These are phyloP conservation scores for Nibea albiflora DNA, from an alignment of 2,113 vertebrate genomes.

Conservation along the genomic window DNA sequence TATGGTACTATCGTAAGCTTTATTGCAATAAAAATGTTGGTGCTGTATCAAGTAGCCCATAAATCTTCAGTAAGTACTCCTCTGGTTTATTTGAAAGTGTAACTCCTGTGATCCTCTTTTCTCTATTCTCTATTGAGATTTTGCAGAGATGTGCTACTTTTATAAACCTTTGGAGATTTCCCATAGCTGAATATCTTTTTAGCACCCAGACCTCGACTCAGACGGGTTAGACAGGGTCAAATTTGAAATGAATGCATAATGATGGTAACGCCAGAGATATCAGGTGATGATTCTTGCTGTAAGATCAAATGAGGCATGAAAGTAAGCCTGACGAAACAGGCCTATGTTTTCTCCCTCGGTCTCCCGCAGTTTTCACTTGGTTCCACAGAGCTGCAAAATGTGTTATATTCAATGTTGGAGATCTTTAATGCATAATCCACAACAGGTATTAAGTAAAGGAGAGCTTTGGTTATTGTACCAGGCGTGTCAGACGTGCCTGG, in stretches of 20 bases:
- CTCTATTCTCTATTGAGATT: neutral
- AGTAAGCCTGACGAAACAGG: neutral
- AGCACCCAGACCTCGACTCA: neutral
- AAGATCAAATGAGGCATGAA: slow-evolving; percentile 12
- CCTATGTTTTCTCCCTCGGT: neutral
- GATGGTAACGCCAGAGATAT: neutral
- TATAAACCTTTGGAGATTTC: neutral
- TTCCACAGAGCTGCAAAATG: slow-evolving; percentile 9
- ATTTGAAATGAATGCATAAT: slow-evolving; percentile 7
- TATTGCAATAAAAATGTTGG: neutral
- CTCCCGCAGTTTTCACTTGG: slow-evolving; percentile 9
- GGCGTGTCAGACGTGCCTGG: slow-evolving; percentile 5
- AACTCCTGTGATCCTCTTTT: neutral
- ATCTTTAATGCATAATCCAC: slow-evolving; percentile 1
- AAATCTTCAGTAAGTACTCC: neutral
- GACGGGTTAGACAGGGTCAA: neutral
- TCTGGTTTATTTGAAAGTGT: slow-evolving; percentile 2
- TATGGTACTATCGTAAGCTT: neutral
- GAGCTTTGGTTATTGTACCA: slow-evolving; percentile 12
- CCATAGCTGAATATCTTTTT: neutral
- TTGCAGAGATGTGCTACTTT: slow-evolving; percentile 1
- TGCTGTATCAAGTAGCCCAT: neutral
- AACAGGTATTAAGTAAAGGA: slow-evolving; percentile 10
- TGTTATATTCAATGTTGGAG: slow-evolving; percentile 18
- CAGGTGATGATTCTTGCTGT: slow-evolving; percentile 24